These are phyloP conservation scores for Maniola jurtina DNA, from an alignment of 1,140 invertebrate genomes.

Conservation along the genomic window DNA sequence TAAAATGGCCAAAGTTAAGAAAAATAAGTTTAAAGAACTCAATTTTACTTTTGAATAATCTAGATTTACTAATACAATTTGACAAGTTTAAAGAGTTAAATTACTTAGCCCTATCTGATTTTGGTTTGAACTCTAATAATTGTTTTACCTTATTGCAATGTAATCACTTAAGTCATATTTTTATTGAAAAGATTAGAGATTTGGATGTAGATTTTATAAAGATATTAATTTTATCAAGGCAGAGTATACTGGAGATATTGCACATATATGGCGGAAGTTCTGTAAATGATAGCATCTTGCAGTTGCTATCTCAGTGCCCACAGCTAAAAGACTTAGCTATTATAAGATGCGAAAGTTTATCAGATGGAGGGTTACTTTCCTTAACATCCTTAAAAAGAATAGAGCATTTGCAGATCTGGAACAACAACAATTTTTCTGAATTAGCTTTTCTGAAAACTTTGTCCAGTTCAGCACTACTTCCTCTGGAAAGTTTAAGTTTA, in stretches of 20 bases:
- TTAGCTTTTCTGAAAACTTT: slow-evolving; percentile 52
- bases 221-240: slow-evolving; percentile 53
- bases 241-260: slow-evolving; percentile 52
- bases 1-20: slow-evolving; percentile 58
- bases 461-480: slow-evolving; percentile 44
- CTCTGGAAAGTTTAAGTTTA: slow-evolving; percentile 64
- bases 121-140: slow-evolving; percentile 62
- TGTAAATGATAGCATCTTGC: slow-evolving; percentile 57
- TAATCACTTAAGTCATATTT: slow-evolving; percentile 58
- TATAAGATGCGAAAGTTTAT: slow-evolving; percentile 68
- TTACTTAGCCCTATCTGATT: slow-evolving; percentile 65
- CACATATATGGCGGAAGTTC: slow-evolving; percentile 67
- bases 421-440: slow-evolving; percentile 68
- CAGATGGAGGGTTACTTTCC: slow-evolving; percentile 56
- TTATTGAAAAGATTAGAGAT: slow-evolving; percentile 69
- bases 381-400: slow-evolving; percentile 52
- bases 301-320: slow-evolving; percentile 58
- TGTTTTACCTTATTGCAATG: slow-evolving; percentile 61
- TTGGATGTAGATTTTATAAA: slow-evolving; percentile 58
- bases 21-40: slow-evolving; percentile 67
- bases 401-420: slow-evolving; percentile 70
- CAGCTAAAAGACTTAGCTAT: slow-evolving; percentile 63
- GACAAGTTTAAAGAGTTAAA: slow-evolving; percentile 57
- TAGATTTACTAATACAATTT: slow-evolving; percentile 54
- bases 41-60: slow-evolving; percentile 42